Percentiles rank a stretch among this genome's conserved stretches.
Evolutionary conservation across 2,888 invertebrate species (phyloP).

Genomic region (Omphaloscelis lunosa): DNA sequence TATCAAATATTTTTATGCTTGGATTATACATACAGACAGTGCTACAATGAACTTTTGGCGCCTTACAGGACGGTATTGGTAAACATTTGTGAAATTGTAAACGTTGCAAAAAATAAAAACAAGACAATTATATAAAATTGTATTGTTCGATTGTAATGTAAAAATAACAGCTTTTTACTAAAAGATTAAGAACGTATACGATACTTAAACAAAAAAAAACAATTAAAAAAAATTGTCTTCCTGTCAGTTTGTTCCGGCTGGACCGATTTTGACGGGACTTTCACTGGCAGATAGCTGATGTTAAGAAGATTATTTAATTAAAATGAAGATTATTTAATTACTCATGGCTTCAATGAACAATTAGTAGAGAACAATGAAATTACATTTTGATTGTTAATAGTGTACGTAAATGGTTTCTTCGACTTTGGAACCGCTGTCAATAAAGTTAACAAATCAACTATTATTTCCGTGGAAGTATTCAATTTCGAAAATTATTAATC

Average conservation of each 20-base stretch:
- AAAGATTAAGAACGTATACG: too few relatives aligned
- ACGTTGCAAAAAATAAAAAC: too few relatives aligned
- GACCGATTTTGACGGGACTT: too few relatives aligned
- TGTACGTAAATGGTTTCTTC: background rate
- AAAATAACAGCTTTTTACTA: too few relatives aligned
- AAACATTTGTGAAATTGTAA: background rate
- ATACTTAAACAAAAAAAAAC: too few relatives aligned
- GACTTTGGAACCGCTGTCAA: slow-evolving; percentile 19
- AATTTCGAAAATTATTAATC: background rate
- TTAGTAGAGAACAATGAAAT: slow-evolving; percentile 31
- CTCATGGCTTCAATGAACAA: background rate
- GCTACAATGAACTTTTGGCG: too few relatives aligned
- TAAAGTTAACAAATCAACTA: background rate
- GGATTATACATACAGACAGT: background rate
- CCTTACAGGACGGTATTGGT: background rate
- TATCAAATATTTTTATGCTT: background rate
- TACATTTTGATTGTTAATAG: background rate
- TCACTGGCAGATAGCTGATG: too few relatives aligned
- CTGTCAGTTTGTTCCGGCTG: too few relatives aligned
- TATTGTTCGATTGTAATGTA: too few relatives aligned
- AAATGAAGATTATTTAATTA: background rate
- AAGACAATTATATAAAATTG: too few relatives aligned
- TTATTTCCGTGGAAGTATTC: background rate
- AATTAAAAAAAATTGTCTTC: too few relatives aligned
- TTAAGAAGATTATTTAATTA: background rate